Base-by-base conservation (phyloP, 2,888 invertebrate species). In the Myopa testacea region DNA sequence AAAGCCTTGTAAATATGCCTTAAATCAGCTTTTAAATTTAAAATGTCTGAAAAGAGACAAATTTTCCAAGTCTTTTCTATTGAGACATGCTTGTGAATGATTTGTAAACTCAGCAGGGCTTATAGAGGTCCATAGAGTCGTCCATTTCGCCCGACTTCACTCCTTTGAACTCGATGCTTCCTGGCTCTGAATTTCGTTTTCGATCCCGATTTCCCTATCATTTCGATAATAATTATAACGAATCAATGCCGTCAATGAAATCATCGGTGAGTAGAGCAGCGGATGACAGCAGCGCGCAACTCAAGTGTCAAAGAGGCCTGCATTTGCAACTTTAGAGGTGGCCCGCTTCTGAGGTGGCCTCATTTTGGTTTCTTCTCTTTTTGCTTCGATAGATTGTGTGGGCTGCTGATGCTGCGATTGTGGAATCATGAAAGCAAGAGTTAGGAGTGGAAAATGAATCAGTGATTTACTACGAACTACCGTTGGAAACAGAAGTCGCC, bases 211-310 rank as follows among this genome's bases (percentile, higher is more conserved):
- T n/a, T n/a, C n/a, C n/a, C 38, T 72, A 72, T 58, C 38, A 69
- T 67, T 67, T 77, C 58, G 67, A 67, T 67, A 77, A 65, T 72
- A 40, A 73, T 77, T 74, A n/a, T 55, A 55, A 77, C 68, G 60
- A 77, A 77, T 77, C 77, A 69, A 68, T 77, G 37, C 77, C 52
- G 7, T 45, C 55, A 62, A 55, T 52, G 16, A 45, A 26, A 26
- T 26, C 45, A 50, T 52, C 55, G 50, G 40, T n/a, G 52, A 45
- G 65, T 65, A 26, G 52, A 45, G 65, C 67, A 26, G 37, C 40
- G 5, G 69, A 26, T 69, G n/a, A 68, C 55, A 16, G 58, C 67
- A 67, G 68, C 52, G 67, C 52, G 37, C 38, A 55, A 45, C 45
- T 68, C 26, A 55, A 75, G 73, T 69, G 58, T n/a, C 68, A 58